Evolutionary conservation across 2,797 vertebrate genomes (phyloP).

Genomic region (Spea hammondii): DNA sequence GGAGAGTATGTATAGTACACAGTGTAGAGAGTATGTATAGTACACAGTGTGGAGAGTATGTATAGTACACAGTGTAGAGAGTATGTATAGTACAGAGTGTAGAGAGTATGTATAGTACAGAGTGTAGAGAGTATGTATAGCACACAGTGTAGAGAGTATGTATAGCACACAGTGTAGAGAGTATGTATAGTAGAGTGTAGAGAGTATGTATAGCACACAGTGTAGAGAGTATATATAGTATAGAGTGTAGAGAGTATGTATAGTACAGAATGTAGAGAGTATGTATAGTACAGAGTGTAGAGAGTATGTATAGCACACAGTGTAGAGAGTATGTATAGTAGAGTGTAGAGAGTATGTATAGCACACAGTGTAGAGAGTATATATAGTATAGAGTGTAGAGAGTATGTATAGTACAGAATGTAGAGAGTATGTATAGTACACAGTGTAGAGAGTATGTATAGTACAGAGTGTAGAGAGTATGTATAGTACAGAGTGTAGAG

Average conservation of each 20-base stretch:
- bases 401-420: neutral
- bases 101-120: neutral
- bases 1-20: neutral
- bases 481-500: neutral
- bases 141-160: neutral
- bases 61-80: neutral
- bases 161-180: neutral
- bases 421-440: neutral
- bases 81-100: neutral
- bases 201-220: neutral
- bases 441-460: too few relatives aligned
- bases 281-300: too few relatives aligned
- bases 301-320: neutral
- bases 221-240: too few relatives aligned
- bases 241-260: neutral
- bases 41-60: too few relatives aligned
- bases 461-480: neutral
- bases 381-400: neutral
- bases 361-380: too few relatives aligned
- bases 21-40: neutral
- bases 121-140: too few relatives aligned
- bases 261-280: neutral
- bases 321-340: neutral
- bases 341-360: neutral
- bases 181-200: neutral